Evolutionary conservation across 2,113 vertebrate genomes (phyloP).

Genomic region (Glaucidium brasilianum): DNA sequence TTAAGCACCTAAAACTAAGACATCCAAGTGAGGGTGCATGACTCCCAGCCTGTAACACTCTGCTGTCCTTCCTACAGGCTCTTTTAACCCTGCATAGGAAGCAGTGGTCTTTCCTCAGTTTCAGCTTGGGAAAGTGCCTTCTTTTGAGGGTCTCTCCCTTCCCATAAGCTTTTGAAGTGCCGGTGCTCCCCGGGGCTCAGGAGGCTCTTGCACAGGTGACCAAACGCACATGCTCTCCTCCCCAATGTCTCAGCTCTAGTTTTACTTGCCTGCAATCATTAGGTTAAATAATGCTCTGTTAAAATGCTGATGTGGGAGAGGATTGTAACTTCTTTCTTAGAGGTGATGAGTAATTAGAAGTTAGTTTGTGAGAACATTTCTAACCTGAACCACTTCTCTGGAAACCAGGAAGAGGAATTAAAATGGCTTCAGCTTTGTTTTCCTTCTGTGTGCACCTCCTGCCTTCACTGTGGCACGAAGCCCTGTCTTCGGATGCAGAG

Average conservation of each 20-base stretch:
- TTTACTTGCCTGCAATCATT: neutral
- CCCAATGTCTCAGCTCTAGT: neutral
- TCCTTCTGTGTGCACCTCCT: neutral
- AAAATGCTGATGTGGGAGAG: neutral
- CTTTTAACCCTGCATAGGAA: neutral
- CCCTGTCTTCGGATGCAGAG: neutral
- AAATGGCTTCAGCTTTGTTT: conserved; percentile 3
- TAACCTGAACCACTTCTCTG: neutral
- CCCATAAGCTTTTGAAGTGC: neutral
- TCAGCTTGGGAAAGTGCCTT: neutral
- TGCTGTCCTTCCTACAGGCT: neutral
- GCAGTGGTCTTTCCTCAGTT: neutral
- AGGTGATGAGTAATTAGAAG: neutral
- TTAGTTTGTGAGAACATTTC: neutral
- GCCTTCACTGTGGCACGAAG: neutral
- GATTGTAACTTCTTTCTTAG: neutral
- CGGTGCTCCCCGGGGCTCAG: neutral
- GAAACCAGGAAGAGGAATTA: neutral
- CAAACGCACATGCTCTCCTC: neutral
- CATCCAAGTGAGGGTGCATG: neutral
- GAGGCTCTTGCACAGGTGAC: neutral
- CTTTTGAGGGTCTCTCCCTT: neutral
- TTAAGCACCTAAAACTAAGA: neutral
- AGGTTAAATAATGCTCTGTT: neutral
- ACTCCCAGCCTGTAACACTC: neutral